Conservation (phyloP, 2,797 vertebrate genomes). For the Spheniscus humboldti region DNA sequence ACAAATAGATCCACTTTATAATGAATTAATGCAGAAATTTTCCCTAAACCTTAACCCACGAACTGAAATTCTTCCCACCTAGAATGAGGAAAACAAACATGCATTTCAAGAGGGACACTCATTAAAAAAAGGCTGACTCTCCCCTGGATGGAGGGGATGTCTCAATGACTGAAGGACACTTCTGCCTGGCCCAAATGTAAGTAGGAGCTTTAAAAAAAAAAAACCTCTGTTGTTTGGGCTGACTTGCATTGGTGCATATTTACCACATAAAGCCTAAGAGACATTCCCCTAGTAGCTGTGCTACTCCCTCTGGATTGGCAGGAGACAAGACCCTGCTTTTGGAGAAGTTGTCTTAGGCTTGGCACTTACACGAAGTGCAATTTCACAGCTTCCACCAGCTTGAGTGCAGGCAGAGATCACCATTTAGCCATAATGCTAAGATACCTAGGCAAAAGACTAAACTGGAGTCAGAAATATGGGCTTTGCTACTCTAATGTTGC, state of each 20-base stretch:
- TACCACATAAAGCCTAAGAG: neutral
- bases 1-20: neutral
- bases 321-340: neutral
- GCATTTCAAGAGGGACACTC: neutral
- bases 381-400: neutral
- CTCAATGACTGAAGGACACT: neutral
- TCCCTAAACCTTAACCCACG: neutral
- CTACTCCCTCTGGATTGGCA: neutral
- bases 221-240: neutral
- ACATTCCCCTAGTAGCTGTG: neutral
- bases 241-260: fast-evolving
- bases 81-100: neutral
- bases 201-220: neutral
- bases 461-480: neutral
- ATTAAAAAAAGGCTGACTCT: neutral
- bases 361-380: neutral
- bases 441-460: neutral
- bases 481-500: neutral
- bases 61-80: neutral
- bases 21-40: neutral
- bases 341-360: neutral
- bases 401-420: neutral
- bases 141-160: neutral
- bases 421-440: neutral
- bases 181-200: neutral